Evolutionary conservation across 2,113 vertebrate genomes (phyloP).

Genomic region (Sorex araneus): DNA sequence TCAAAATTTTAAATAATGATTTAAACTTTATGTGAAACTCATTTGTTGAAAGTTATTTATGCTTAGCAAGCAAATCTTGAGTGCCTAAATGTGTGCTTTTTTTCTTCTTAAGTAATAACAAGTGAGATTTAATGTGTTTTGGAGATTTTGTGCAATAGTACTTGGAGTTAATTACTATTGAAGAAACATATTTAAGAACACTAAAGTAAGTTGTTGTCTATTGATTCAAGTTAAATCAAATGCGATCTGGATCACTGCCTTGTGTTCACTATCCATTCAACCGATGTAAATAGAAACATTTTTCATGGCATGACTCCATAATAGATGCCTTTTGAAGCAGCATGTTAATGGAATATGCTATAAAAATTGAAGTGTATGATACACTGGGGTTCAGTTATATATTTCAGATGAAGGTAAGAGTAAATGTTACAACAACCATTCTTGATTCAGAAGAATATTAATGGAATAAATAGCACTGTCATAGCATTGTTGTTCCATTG

Average conservation of each 20-base stretch:
- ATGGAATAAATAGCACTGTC: neutral
- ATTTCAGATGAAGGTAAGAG: neutral
- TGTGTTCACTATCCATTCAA: slow-evolving; percentile 22
- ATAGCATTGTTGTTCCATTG: no score
- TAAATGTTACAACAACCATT: neutral
- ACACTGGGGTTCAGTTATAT: neutral
- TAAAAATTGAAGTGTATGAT: slow-evolving; percentile 34
- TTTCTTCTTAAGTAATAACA: neutral
- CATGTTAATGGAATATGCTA: slow-evolving; percentile 22
- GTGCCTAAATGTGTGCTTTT: neutral
- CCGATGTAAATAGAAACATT: slow-evolving; percentile 31
- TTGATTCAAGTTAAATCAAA: neutral
- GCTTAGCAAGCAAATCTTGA: slow-evolving; percentile 48
- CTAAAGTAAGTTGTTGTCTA: slow-evolving; percentile 3
- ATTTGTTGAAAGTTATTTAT: slow-evolving; percentile 30
- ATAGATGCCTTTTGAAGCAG: neutral
- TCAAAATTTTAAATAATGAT: slow-evolving; percentile 7
- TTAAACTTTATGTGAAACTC: slow-evolving; percentile 10
- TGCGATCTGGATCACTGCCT: neutral
- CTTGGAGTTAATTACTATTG: slow-evolving; percentile 31
- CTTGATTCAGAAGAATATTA: neutral
- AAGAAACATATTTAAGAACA: slow-evolving; percentile 64
- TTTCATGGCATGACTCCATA: neutral
- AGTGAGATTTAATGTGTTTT: neutral
- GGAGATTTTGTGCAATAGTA: slow-evolving; percentile 23